Evolutionary conservation across 2,113 vertebrate species (phyloP), one percentile per base, ranked within the genome.

Genomic region (Sciurus niger): DNA sequence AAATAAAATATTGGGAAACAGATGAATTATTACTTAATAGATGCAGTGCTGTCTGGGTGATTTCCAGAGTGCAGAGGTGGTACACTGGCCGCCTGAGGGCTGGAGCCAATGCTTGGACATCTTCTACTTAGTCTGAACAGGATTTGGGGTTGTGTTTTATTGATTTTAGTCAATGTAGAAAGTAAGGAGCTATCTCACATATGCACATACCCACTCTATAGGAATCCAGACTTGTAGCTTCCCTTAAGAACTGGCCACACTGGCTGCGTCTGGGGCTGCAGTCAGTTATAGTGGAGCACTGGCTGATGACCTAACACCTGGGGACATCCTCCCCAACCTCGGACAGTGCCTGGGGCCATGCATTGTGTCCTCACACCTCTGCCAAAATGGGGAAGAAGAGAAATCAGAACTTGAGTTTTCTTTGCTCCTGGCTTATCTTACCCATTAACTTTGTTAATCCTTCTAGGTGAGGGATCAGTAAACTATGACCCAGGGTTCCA

Each of bases 21-120:
- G 89, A 97, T 97, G 95, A 96, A 97, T 98, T 98, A 97, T 97
- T 97, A 93, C 92, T 96, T 90, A 90, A 96, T 93, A 93, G 89
- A 95, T 37, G 90, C 95, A 86, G 86, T 6, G 46, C 43, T 85
- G 74, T 76, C 43, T 32, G 68, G 78, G 79, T 18, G 43, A n/a
- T 77, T 93, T 94, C 63, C 17, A 13, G 73, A 53, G 76, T 13
- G 11, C 60, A 74, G 82, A 93, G 79, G 63, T 40, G 51, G 46
- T 55, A 43, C 40, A 58, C 78, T 1, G 48, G 89, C 13, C 53
- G 73, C 43, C 89, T 8, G 30, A 1, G 2, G 85, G 55, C 48
- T 34, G 18, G 8, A 17, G 55, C n/a, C 25, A 0, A 37, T 1
- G 10, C 13, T 4, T n/a, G 24, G 89, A 13, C 37, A 18, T 16